Evolutionary conservation across 2,888 invertebrate species (phyloP), one percentile per base, ranked within the genome.

Genomic region (Cheilosia vulpina): DNA sequence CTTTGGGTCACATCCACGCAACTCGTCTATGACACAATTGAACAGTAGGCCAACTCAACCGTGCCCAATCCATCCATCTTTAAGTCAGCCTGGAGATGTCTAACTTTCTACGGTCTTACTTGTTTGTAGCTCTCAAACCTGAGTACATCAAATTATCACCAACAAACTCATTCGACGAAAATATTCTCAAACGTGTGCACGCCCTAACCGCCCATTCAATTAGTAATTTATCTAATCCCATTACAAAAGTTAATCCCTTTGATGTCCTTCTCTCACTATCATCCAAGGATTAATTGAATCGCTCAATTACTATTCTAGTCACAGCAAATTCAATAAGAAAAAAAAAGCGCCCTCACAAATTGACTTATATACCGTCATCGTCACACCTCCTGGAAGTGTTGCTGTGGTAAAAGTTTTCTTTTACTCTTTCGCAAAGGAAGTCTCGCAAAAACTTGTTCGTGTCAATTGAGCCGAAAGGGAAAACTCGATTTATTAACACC

Each of bases 401-500:
- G 43, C 43, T 45, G 9, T 34, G 15, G 9, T 41, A 24, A 75
- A 66, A 66, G 50, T 65, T 75, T 38, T 63, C 21, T 4, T 21
- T 43, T 38, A 1, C 13, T 45, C 43, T 38, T 45, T 43, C 68
- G 13, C 55, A 41, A 31, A 47, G 55, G 4, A 52, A 21, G 21
- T 53, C 55, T 17, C 57, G 50, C 43, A 38, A 71, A 71, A 71
- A 62, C 72, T 72, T 58, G 27, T 63, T 55, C 62, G 34, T 63
- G 63, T 77, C 68, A 55, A 63, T 62, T 38, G 62, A 69, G n/a
- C 47, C 27, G 27, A 19, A 53, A 45, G 69, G 69, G 9, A 47
- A 77, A 69, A 77, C 63, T 69, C 77, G 55, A 78, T 78, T 78
- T 78, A 69, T 71, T 34, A 78, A 62, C 24, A 62, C 24, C 68